Percentiles rank a stretch among this genome's conserved stretches.
phyloP scores from a whole-genome alignment of 1,140 invertebrate species.

The Drosophila miranda region DNA sequence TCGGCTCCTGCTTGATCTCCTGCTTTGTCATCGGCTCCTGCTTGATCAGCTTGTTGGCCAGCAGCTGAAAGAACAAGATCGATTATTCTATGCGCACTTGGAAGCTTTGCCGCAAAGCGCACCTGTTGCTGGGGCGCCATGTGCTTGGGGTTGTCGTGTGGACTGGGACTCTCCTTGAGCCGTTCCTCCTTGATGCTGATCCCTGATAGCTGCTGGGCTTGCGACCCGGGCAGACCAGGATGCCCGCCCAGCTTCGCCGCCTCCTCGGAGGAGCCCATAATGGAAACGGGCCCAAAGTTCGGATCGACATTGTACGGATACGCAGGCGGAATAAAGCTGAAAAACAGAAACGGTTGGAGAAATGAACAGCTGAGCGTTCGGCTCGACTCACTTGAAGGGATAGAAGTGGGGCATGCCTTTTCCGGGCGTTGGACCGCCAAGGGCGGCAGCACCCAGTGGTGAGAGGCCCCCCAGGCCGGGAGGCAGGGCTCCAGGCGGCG shows the following conservation, averaged over 20 bases:
- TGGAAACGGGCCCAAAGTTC: constrained; percentile 83
- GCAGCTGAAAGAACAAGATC: constrained; percentile 36
- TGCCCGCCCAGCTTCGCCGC: constrained; percentile 83
- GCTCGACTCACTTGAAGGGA: constrained; percentile 71
- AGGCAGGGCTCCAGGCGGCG: constrained; percentile 62
- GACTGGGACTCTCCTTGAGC: constrained; percentile 86
- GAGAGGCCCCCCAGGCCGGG: constrained; percentile 59
- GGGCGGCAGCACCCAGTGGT: constrained; percentile 48
- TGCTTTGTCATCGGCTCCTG: constrained; percentile 72
- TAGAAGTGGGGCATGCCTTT: constrained; percentile 78
- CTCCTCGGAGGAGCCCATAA: constrained; percentile 83
- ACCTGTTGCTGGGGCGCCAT: constrained; percentile 67
- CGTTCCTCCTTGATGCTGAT: constrained; percentile 87
- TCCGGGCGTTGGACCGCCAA: constrained; percentile 59
- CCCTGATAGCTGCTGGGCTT: constrained; percentile 62
- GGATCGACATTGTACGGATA: constrained; percentile 90
- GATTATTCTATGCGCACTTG: not conserved
- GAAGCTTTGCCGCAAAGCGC: not conserved
- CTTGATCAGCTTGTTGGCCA: constrained; percentile 78
- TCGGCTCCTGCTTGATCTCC: constrained; percentile 77
- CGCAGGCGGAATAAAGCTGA: constrained; percentile 88
- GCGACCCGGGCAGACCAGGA: constrained; percentile 80
- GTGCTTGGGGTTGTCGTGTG: constrained; percentile 71
- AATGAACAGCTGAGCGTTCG: not conserved
- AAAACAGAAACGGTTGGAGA: constrained; percentile 63